phyloP scores from a whole-genome alignment of 2,888 invertebrate genomes.

The Heliconius ethilla region DNA sequence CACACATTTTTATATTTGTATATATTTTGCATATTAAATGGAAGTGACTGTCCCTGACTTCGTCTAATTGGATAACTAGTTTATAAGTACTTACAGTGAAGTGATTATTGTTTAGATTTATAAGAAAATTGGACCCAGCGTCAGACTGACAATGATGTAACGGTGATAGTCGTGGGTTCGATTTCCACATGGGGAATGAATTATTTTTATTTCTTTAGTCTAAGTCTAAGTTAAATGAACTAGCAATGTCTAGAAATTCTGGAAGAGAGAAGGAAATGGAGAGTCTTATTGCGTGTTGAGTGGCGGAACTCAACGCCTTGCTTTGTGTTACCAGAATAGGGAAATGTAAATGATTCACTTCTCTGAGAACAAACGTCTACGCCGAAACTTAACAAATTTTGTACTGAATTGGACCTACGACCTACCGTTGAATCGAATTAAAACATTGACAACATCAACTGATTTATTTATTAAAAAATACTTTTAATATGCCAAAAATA shows the following conservation, averaged over 20 bases:
- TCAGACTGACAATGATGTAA: too few relatives aligned
- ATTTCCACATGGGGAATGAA: too few relatives aligned
- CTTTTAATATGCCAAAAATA: background rate
- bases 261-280: too few relatives aligned
- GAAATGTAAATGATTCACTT: too few relatives aligned
- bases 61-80: background rate
- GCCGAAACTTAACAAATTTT: background rate
- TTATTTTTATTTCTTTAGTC: too few relatives aligned
- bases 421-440: background rate
- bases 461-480: background rate
- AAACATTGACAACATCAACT: background rate
- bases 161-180: too few relatives aligned
- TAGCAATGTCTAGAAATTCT: background rate
- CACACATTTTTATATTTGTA: constrained; percentile 8
- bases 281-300: too few relatives aligned
- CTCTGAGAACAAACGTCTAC: too few relatives aligned
- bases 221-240: background rate
- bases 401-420: background rate
- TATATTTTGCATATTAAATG: constrained; percentile 13
- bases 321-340: too few relatives aligned
- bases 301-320: too few relatives aligned
- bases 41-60: constrained; percentile 22
- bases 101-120: too few relatives aligned
- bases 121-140: too few relatives aligned
- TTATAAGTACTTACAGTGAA: background rate